Base-by-base conservation (phyloP, 2,888 invertebrate genomes). In the Euzophera pinguis region DNA sequence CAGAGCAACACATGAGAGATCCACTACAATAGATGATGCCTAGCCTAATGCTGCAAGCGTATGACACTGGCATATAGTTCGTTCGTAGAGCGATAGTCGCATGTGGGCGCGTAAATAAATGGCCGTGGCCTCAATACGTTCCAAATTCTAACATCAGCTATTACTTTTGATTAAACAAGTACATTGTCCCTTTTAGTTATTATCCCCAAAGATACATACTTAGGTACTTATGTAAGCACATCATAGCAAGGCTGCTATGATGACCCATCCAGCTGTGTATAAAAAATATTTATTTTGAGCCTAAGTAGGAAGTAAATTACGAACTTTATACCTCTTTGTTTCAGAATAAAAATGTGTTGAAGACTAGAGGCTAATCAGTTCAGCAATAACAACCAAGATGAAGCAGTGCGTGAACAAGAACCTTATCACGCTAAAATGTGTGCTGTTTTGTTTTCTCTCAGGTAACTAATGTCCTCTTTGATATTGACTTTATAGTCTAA, bases 391-490 rank as follows among this genome's bases (percentile, higher is more conserved):
- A 50, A 34, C 47, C 65, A 78, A 73, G 55, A 90, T 89, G 89
- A 81, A 82, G 74, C 64, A 74, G 62, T 64, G 84, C 54, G 81
- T 94, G 69, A 95, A 95, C 78, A 90, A 91, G 67, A 95, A 94
- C 81, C 91, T 96, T 62, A 92, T 95, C 61, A 93, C 95, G 56
- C 91, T 96, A 57, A 96, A 96, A 92, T 93, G 94, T 77, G 94
- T 96, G 45, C 92, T 96, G 50, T 96, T 96, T 85, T 92, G 95
- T 69, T 95, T 96, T 74, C 95, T 96, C 62, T 94, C 95, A 72
- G 96, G 95, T 95, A 84, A 91, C 2, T 16, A 10, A 34, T n/a
- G n/a, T n/a, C n/a, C n/a, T n/a, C n/a, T n/a, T n/a, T n/a, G n/a
- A n/a, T n/a, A n/a, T n/a, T n/a, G n/a, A n/a, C n/a, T n/a, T n/a